These are phyloP conservation scores for Rhynchopsitta pachyrhyncha DNA, from an alignment of 2,113 vertebrate genomes.

Conservation along the genomic window DNA sequence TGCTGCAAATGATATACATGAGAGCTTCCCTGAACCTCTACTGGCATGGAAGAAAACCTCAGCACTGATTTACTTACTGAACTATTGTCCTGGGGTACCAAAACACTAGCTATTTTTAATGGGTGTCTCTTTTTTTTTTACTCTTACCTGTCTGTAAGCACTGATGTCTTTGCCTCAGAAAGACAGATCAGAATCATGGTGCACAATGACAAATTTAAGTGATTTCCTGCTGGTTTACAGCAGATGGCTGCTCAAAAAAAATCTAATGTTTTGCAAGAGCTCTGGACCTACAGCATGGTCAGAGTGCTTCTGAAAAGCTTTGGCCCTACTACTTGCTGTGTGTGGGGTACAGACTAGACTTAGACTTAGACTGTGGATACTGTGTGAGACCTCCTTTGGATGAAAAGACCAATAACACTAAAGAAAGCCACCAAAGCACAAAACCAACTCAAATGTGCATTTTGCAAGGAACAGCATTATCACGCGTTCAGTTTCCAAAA, in stretches of 20 bases:
- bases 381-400: neutral
- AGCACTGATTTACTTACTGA: neutral
- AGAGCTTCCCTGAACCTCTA: neutral
- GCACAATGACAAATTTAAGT: neutral
- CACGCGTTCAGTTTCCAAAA: neutral
- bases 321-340: fast-evolving
- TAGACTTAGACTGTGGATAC: neutral
- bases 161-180: neutral
- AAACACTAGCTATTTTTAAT: neutral
- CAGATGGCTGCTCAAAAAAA: neutral
- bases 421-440: neutral
- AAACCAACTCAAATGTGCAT: neutral
- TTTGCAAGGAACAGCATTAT: neutral
- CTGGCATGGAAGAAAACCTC: neutral
- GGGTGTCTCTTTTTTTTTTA: neutral
- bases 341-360: neutral
- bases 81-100: neutral
- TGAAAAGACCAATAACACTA: neutral
- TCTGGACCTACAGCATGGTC: neutral
- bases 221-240: neutral
- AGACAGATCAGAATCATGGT: neutral
- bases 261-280: neutral
- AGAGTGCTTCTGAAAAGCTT: neutral
- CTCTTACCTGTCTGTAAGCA: neutral
- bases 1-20: fast-evolving